Conservation (phyloP, 1,140 invertebrate species). For the Sarcophaga peregrina region DNA sequence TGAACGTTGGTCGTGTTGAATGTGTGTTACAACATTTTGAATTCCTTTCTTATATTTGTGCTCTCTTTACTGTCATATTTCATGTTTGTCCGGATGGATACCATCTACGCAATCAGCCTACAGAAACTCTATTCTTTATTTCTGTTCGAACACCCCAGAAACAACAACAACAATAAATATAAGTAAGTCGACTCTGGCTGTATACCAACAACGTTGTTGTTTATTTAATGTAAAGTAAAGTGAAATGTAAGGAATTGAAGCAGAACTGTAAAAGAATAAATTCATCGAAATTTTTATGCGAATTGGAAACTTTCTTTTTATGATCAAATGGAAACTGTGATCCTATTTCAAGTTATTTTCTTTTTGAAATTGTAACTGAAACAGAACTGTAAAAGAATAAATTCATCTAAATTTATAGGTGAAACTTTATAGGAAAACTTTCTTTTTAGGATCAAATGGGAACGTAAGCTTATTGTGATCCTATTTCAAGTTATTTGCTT, state of each 20-base stretch:
- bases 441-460: no score
- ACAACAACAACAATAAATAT: constrained; percentile 13
- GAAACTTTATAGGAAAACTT: no score
- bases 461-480: no score
- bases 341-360: no score
- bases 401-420: no score
- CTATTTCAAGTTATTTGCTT: no score
- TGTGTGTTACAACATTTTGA: constrained; percentile 1
- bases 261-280: not conserved
- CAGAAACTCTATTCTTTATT: constrained; percentile 1
- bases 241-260: not conserved
- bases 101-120: constrained; percentile 41
- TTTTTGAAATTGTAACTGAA: no score
- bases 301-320: no score
- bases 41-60: constrained; percentile 35
- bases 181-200: not conserved
- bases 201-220: not conserved
- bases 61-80: constrained; percentile 42
- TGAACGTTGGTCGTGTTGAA: not conserved
- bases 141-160: not conserved
- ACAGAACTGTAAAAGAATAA: no score
- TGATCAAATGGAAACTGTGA: no score
- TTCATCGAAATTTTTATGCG: no score
- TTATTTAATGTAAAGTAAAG: constrained; percentile 17
- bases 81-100: constrained; percentile 41